phyloP scores from a whole-genome alignment of 2,113 vertebrate genomes.

The Progne subis region DNA sequence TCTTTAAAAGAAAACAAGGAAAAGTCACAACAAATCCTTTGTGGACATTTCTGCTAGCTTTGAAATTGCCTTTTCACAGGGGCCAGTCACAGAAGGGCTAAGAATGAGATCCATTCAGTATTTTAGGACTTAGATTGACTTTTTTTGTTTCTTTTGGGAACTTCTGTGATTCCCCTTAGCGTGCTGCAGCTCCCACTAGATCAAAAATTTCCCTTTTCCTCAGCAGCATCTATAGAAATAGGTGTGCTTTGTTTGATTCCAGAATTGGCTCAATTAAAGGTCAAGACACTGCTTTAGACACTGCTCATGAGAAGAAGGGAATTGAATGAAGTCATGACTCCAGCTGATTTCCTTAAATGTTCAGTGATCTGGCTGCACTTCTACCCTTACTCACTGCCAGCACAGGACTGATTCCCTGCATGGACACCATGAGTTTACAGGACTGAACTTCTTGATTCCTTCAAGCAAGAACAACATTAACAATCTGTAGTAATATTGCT shows the following conservation, averaged over 20 bases:
- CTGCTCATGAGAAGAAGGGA: not conserved
- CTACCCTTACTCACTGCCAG: not conserved
- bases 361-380: not conserved
- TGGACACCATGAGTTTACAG: not conserved
- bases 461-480: not conserved
- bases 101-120: not conserved
- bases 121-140: not conserved
- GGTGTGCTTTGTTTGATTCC: not conserved
- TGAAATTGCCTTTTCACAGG: not conserved
- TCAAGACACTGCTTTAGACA: not conserved
- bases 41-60: not conserved
- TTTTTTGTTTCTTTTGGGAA: not conserved
- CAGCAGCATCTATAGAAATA: not conserved
- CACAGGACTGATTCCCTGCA: not conserved
- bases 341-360: not conserved
- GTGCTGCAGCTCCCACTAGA: not conserved
- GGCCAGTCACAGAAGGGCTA: not conserved
- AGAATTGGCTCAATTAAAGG: not conserved
- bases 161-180: not conserved
- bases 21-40: not conserved
- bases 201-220: not conserved
- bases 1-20: slow-evolving; percentile 63
- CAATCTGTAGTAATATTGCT: not conserved
- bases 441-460: not conserved
- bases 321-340: not conserved